Conservation (phyloP, 2,797 vertebrate species). For the Distichodus sexfasciatus region DNA sequence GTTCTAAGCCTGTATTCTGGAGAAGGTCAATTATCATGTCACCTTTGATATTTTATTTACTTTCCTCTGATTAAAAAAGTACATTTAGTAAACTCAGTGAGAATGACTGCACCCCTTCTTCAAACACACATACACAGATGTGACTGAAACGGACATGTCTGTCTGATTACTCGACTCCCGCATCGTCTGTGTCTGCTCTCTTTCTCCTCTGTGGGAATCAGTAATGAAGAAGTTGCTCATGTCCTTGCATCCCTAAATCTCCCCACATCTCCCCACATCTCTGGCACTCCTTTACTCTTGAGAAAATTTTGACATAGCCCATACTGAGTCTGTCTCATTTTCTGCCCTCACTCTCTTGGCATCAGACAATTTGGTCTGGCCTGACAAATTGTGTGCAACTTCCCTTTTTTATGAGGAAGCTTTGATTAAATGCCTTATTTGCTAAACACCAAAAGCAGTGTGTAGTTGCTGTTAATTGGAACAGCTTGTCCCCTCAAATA, state of each 20-base stretch:
- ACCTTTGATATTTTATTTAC: constrained; percentile 32
- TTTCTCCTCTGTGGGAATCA: constrained; percentile 40
- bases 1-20: neutral
- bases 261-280: constrained; percentile 45
- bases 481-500: constrained; percentile 39
- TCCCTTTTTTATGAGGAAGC: constrained; percentile 55
- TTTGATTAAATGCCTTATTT: constrained; percentile 68
- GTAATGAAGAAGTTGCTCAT: neutral
- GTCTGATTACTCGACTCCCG: neutral
- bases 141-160: neutral
- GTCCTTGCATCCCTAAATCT: neutral
- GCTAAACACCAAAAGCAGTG: constrained; percentile 55
- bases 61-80: neutral
- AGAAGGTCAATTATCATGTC: constrained; percentile 36
- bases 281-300: constrained; percentile 47
- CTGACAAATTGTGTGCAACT: constrained; percentile 39
- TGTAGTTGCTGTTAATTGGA: constrained; percentile 60
- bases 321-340: constrained; percentile 50
- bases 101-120: neutral
- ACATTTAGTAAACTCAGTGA: neutral
- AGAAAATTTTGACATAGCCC: constrained; percentile 51
- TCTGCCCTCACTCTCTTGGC: constrained; percentile 47
- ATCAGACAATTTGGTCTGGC: constrained; percentile 36
- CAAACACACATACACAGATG: neutral
- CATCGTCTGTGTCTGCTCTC: constrained; percentile 1